A percentile compares a stretch with the other conserved stretches of the same genome.
Evolutionary conservation across 2,797 vertebrate genomes (phyloP).

Genomic region (Kryptolebias ocellatus): DNA sequence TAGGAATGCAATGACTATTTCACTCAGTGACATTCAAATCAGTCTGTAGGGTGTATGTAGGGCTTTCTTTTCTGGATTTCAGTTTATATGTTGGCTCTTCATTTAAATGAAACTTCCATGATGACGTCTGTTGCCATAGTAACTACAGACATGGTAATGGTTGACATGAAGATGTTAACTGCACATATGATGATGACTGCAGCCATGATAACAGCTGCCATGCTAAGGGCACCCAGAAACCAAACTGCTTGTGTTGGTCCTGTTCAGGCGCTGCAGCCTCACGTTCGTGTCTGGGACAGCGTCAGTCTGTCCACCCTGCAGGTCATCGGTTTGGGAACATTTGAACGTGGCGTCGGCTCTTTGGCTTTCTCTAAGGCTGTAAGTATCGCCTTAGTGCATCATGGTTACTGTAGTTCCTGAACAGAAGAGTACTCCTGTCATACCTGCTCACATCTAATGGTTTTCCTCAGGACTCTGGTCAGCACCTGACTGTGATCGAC

Average conservation of each 20-base stretch:
- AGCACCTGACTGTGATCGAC: constrained; percentile 94
- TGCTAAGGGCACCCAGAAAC: not conserved
- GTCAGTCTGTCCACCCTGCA: constrained; percentile 92
- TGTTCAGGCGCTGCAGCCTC: constrained; percentile 90
- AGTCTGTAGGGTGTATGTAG: no score
- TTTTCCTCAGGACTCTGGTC: constrained; percentile 88
- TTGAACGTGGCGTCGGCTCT: constrained; percentile 95
- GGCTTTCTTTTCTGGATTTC: no score
- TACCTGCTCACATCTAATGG: not conserved
- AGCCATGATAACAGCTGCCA: not conserved
- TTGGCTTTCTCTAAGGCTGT: constrained; percentile 97
- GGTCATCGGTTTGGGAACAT: constrained; percentile 92
- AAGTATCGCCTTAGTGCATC: constrained; percentile 65
- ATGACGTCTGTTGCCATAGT: no score
- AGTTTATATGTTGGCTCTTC: no score
- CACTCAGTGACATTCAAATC: no score
- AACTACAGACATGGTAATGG: no score
- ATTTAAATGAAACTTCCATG: no score
- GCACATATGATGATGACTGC: not conserved
- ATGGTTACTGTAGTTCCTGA: constrained; percentile 4
- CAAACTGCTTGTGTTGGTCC: not conserved
- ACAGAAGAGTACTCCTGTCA: not conserved
- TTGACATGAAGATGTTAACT: no score
- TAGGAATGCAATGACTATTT: no score
- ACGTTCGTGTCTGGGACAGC: constrained; percentile 97